A percentile compares a stretch with the other conserved stretches of the same genome.
These are phyloP conservation scores for Xanthorhoe designata DNA, from an alignment of 2,888 invertebrate species.

Conservation along the genomic window DNA sequence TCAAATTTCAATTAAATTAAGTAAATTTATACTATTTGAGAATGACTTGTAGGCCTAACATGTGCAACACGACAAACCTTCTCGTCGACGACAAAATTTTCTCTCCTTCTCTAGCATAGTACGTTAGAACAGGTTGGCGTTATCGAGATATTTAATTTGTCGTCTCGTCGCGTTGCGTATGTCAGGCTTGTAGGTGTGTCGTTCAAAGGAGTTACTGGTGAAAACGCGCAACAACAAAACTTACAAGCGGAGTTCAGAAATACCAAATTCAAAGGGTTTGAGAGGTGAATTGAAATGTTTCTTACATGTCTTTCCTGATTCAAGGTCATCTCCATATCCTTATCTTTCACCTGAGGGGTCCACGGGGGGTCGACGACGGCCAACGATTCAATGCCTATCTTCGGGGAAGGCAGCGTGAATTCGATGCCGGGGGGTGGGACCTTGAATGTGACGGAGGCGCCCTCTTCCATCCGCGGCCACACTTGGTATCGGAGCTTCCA, in stretches of 20 bases:
- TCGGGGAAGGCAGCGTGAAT: conserved; percentile 99
- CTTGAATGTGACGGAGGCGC: conserved; percentile 97
- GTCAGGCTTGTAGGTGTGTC: not conserved
- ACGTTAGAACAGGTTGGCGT: too few relatives aligned
- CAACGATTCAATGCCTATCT: conserved; percentile 97
- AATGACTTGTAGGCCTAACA: too few relatives aligned
- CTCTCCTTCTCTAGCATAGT: too few relatives aligned
- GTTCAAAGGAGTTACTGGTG: conserved; percentile 15
- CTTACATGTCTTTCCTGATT: conserved; percentile 98
- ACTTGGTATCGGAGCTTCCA: conserved; percentile 99
- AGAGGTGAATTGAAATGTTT: conserved; percentile 32
- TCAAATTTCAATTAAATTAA: too few relatives aligned
- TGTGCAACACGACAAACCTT: too few relatives aligned
- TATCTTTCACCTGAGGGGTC: conserved; percentile 99
- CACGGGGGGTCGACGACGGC: conserved; percentile 99
- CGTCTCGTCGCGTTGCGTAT: too few relatives aligned
- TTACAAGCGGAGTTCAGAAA: conserved; percentile 30
- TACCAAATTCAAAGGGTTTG: conserved; percentile 33
- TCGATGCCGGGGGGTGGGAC: conserved; percentile 99
- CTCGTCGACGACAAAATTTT: too few relatives aligned
- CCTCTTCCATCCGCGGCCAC: conserved; percentile 99
- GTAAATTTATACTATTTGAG: too few relatives aligned
- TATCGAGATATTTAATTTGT: too few relatives aligned
- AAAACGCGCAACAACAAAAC: conserved; percentile 30
- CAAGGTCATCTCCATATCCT: conserved; percentile 99